Conservation (phyloP, 2,113 vertebrate species). For the Callipepla californica region DNA sequence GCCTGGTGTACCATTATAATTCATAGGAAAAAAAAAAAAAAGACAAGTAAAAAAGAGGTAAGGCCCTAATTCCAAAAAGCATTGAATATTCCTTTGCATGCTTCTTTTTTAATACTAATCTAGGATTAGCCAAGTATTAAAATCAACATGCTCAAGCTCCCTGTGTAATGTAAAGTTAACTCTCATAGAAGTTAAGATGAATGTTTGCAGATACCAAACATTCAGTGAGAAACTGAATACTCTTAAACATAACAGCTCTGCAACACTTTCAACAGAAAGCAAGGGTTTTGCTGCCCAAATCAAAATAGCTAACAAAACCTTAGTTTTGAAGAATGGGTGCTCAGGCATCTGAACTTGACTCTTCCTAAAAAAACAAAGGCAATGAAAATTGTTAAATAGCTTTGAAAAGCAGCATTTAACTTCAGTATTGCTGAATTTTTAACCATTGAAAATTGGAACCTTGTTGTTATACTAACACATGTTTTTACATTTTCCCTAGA, state of each 20-base stretch:
- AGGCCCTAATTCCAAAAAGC: neutral
- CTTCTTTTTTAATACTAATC: neutral
- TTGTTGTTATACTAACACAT: slow-evolving; percentile 8
- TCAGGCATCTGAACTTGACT: neutral
- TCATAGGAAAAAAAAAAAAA: neutral
- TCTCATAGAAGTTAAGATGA: neutral
- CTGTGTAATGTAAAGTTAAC: neutral
- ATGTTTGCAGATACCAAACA: neutral
- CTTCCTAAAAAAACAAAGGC: neutral
- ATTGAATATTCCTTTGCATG: neutral
- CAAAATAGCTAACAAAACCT: neutral
- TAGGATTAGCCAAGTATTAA: neutral
- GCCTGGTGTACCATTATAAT: neutral
- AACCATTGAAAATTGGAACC: slow-evolving; percentile 34
- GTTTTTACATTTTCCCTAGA: slow-evolving; percentile 55
- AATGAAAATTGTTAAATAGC: neutral
- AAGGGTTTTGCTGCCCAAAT: neutral
- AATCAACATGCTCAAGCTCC: neutral
- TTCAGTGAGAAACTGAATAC: neutral
- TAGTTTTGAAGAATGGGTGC: neutral
- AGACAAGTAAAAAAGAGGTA: neutral
- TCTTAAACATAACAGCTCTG: neutral
- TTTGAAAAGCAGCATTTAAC: neutral
- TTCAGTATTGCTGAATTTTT: neutral
- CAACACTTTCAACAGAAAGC: neutral